Evolutionary conservation across 2,888 invertebrate genomes (phyloP), one percentile per base, ranked within the genome.

Genomic region (Salticus scenicus): DNA sequence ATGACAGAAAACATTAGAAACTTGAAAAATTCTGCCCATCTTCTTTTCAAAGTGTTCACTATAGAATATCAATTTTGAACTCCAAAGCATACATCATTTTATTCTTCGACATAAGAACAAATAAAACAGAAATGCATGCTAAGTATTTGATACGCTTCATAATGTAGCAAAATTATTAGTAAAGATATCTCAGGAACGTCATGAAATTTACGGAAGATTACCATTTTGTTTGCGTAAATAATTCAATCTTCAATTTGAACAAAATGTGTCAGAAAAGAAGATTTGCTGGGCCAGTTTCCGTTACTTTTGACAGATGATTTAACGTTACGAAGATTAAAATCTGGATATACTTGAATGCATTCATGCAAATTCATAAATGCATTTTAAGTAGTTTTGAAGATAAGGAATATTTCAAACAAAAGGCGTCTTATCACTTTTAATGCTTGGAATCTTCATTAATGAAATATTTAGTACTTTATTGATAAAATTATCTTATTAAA

Each of bases 1-100:
- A 4, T 24, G 57, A 57, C 57, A 57, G 57, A 24, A 17, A 57
- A 57, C 57, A 57, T 57, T 57, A 57, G 57, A 57, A 57, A 24
- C 57, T 57, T 57, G 57, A 57, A 57, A 57, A 5, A 24, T 24
- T 57, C 57, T 24, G 4, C 24, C 57, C 57, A 57, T 57, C 57
- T 57, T 57, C 57, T 24, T 57, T 57, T 57, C 24, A 57, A 47
- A 57, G 17, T 24, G 1, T 1, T 24, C 24, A 5, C 57, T 57
- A 17, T 24, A 24, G 24, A 24, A 57, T 57, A 24, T 57, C 57
- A 24, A 24, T 57, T 57, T 57, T 57, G 24, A 17, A 47, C 17
- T 47, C 42, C 17, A 1, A 2, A 17, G n/a, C 2, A 17, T 47
- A 47, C 17, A 47, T 47, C 42, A n/a, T n/a, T 47, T 47, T 47